A percentile compares a stretch with the other conserved stretches of the same genome.
Evolutionary conservation across 2,797 vertebrate genomes (phyloP).

Genomic region (Myotis planiceps): DNA sequence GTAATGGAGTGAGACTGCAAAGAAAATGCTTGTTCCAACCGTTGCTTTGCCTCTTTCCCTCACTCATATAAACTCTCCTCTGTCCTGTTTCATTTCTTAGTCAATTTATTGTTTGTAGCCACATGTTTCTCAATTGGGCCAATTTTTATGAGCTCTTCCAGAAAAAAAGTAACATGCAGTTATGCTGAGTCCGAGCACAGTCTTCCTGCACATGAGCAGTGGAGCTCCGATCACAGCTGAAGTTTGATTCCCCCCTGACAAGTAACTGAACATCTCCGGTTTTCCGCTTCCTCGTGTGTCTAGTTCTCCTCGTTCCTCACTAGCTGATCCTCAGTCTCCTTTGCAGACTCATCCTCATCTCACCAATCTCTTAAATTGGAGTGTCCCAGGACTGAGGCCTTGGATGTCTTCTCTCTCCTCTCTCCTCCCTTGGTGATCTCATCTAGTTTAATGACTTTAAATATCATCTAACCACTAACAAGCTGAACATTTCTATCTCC

Average conservation of each 20-base stretch:
- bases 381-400: not conserved
- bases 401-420: not conserved
- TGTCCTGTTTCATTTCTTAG: conserved; percentile 6
- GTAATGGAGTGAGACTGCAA: not conserved
- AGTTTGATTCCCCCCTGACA: not conserved
- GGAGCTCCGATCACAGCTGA: not conserved
- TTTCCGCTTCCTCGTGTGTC: not conserved
- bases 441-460: conserved; percentile 57
- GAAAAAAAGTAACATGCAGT: not conserved
- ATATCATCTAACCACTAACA: conserved; percentile 34
- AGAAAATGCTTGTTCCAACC: not conserved
- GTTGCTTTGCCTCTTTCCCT: not conserved
- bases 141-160: not conserved
- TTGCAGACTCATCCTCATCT: conserved; percentile 44
- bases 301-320: not conserved
- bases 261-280: not conserved
- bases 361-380: not conserved
- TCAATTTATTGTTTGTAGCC: conserved; percentile 10
- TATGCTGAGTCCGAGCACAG: not conserved
- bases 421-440: conserved; percentile 35
- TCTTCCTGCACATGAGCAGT: not conserved
- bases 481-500: not conserved
- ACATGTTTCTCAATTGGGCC: not conserved
- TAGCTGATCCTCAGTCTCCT: not conserved
- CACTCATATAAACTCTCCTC: not conserved